These are phyloP conservation scores for Benthosema pterotum DNA, from an alignment of 2,797 vertebrate species.

Conservation along the genomic window DNA sequence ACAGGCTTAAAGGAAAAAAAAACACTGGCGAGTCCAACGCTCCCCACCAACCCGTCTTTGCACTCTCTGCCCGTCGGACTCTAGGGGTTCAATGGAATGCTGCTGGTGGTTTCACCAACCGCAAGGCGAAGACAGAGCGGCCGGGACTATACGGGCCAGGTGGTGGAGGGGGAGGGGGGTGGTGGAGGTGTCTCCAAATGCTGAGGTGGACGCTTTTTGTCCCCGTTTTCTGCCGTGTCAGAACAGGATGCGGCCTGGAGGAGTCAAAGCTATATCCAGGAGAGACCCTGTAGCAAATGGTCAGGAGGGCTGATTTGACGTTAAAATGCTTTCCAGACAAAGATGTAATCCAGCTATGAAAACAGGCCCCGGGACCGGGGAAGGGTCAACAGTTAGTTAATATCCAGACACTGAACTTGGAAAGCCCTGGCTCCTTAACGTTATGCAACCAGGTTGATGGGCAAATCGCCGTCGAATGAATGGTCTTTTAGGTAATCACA, in stretches of 20 bases:
- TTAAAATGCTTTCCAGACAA: conserved; percentile 58
- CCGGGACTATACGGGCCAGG: not conserved
- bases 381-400: conserved; percentile 48
- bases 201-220: conserved; percentile 54
- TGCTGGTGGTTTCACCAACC: conserved; percentile 46
- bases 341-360: conserved; percentile 57
- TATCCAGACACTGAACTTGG: conserved; percentile 29
- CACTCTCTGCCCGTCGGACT: conserved; percentile 9
- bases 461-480: conserved; percentile 9
- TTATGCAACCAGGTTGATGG: conserved; percentile 6
- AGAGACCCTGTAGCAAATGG: conserved; percentile 33
- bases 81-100: conserved; percentile 21
- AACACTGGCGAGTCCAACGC: conserved; percentile 30
- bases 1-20: no score
- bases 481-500: conserved; percentile 5
- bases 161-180: not conserved
- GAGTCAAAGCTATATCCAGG: conserved; percentile 50
- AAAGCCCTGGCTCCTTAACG: conserved; percentile 43
- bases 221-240: conserved; percentile 23
- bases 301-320: conserved; percentile 35
- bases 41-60: conserved; percentile 21
- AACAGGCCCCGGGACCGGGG: conserved; percentile 56
- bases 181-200: conserved; percentile 62
- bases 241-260: conserved; percentile 58
- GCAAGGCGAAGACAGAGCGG: conserved; percentile 36